Percentiles rank a stretch among this genome's conserved stretches.
Conservation (phyloP, 2,888 invertebrate genomes). For the Ctenicera cuprea region DNA sequence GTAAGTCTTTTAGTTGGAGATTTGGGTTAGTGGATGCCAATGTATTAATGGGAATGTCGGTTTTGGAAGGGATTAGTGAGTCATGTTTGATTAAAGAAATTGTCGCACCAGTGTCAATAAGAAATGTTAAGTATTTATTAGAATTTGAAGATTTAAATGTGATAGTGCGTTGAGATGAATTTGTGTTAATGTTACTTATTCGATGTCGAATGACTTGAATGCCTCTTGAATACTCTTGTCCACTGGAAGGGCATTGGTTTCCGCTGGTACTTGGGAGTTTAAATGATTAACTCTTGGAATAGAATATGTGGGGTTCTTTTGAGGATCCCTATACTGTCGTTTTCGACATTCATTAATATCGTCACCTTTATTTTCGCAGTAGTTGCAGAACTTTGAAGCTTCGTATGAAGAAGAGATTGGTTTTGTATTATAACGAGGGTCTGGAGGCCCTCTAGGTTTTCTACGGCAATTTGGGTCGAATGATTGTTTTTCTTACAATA, state of each 20-base stretch:
- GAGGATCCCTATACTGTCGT: conserved; percentile 3
- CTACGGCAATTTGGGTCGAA: conserved; percentile 29
- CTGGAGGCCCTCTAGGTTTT: not conserved
- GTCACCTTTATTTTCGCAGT: conserved; percentile 45
- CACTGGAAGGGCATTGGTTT: conserved; percentile 33
- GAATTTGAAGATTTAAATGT: not conserved
- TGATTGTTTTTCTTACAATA: conserved; percentile 38
- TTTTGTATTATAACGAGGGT: too few relatives aligned
- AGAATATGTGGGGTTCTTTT: not conserved
- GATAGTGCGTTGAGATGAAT: not conserved
- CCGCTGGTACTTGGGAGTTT: conserved; percentile 16
- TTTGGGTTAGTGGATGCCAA: not conserved
- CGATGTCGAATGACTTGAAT: conserved; percentile 33
- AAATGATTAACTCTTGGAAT: conserved; percentile 32
- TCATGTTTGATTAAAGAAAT: conserved; percentile 1
- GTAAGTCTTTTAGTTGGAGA: not conserved
- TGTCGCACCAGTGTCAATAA: conserved; percentile 38
- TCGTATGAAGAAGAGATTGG: not conserved
- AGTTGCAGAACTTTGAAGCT: conserved; percentile 42
- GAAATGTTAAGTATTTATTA: conserved; percentile 1
- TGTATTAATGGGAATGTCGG: not conserved
- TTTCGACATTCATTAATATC: conserved; percentile 32
- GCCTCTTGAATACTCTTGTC: conserved; percentile 11
- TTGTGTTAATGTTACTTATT: conserved; percentile 9
- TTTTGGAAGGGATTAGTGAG: not conserved